Percentiles rank a stretch among this genome's conserved stretches.
phyloP scores from a whole-genome alignment of 64 coral and sea anemone species.

The Montipora foliosa region DNA sequence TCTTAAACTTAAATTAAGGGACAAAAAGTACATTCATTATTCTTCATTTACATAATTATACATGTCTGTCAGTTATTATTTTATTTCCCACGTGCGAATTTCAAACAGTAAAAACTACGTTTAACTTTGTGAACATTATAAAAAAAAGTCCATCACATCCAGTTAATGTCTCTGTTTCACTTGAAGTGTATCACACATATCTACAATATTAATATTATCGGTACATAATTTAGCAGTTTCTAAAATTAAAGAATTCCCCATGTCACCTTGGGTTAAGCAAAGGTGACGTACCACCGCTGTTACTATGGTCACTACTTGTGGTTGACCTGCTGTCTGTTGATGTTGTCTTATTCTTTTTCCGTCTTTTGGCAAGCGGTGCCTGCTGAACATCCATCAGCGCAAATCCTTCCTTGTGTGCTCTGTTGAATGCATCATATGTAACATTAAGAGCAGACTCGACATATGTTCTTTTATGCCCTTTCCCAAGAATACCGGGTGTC shows the following conservation, averaged over 20 bases:
- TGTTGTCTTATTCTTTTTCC: slow-evolving; percentile 96
- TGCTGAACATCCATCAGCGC: slow-evolving; percentile 97
- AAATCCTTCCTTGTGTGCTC: slow-evolving; percentile 93
- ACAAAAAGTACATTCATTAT: background rate
- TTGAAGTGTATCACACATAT: slow-evolving; percentile 50
- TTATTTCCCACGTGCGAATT: background rate
- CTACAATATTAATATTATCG: slow-evolving; percentile 6
- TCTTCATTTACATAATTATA: background rate
- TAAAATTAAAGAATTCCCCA: background rate
- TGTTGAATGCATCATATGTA: slow-evolving; percentile 95
- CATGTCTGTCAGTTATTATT: background rate
- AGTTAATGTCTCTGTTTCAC: slow-evolving; percentile 5
- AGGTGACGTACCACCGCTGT: slow-evolving; percentile 79
- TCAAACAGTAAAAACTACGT: background rate
- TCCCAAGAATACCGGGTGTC: slow-evolving; percentile 94
- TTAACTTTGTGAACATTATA: background rate
- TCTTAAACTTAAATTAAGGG: too few relatives aligned
- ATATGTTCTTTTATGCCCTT: slow-evolving; percentile 96
- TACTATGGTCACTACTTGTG: slow-evolving; percentile 96
- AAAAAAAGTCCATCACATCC: background rate
- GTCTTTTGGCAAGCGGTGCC: slow-evolving; percentile 93
- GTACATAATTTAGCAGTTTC: background rate
- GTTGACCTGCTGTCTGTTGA: slow-evolving; percentile 83
- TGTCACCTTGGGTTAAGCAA: slow-evolving; percentile 79
- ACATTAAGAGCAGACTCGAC: slow-evolving; percentile 96